Evolutionary conservation across 2,113 vertebrate species (phyloP).

Genomic region (Amazona guildingii): DNA sequence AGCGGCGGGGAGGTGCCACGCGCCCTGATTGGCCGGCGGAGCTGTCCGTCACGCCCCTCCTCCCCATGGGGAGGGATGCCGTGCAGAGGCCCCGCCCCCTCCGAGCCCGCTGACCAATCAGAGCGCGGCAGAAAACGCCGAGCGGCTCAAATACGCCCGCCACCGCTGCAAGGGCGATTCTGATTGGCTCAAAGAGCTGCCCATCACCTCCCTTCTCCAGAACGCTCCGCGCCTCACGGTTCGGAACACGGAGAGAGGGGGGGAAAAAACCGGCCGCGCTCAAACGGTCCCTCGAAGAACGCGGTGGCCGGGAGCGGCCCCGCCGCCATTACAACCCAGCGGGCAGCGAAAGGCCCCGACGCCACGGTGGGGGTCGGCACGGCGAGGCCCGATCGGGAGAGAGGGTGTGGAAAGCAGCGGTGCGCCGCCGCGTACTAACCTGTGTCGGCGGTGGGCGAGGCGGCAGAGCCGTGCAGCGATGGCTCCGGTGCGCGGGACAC

Average conservation of each 20-base stretch:
- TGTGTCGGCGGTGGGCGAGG: not conserved
- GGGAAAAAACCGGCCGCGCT: not conserved
- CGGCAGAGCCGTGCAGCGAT: not conserved
- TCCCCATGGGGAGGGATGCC: not conserved
- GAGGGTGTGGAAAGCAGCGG: too few species aligned
- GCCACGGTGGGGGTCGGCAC: too few species aligned
- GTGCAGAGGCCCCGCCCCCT: not conserved
- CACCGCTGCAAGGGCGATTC: not conserved
- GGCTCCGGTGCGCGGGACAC: not conserved
- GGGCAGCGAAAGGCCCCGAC: not conserved
- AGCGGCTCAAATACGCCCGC: slow-evolving; percentile 7
- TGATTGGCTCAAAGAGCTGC: not conserved
- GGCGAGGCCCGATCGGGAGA: not conserved
- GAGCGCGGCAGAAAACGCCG: too few species aligned
- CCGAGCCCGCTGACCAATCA: not conserved
- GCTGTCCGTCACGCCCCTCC: not conserved
- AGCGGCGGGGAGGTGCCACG: not conserved
- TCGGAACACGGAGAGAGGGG: not conserved
- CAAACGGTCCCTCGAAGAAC: not conserved
- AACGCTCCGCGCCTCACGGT: not conserved
- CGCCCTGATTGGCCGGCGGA: not conserved
- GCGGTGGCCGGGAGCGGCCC: not conserved
- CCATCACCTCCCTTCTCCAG: not conserved
- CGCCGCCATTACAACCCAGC: not conserved
- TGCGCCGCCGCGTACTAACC: not conserved